phyloP scores from a whole-genome alignment of 2,113 vertebrate genomes.

The Leptodactylus fuscus region DNA sequence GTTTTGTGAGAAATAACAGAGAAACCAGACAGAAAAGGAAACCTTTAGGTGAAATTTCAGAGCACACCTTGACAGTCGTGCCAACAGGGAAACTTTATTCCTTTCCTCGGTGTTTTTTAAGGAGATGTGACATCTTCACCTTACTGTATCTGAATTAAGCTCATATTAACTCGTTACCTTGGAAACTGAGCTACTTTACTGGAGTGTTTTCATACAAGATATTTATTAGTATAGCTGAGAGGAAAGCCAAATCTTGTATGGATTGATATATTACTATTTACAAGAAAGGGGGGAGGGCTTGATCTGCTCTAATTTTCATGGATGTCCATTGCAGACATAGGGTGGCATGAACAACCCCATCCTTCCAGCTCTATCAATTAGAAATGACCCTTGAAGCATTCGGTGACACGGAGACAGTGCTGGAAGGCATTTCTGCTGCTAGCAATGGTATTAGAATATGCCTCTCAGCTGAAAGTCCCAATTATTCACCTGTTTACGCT shows the following conservation, averaged over 20 bases:
- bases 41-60: background rate
- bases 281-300: background rate
- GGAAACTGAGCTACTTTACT: conserved; percentile 29
- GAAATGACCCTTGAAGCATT: background rate
- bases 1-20: background rate
- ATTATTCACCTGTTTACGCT: background rate
- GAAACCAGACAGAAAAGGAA: background rate
- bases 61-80: background rate
- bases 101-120: conserved; percentile 4
- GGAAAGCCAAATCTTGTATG: background rate
- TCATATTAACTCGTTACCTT: conserved; percentile 34
- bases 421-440: conserved; percentile 12
- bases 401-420: conserved; percentile 1
- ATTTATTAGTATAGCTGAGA: conserved; percentile 30
- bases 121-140: conserved; percentile 37
- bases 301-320: background rate
- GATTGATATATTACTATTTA: background rate
- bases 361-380: background rate
- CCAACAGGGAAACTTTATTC: conserved; percentile 15
- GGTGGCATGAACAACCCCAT: background rate
- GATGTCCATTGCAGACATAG: background rate
- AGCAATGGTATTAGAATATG: background rate
- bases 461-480: background rate
- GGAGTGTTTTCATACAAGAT: conserved; percentile 31
- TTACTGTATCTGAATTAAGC: conserved; percentile 33